phyloP scores from a whole-genome alignment of 2,797 vertebrate species.

The Pseudomugil tenellus region DNA sequence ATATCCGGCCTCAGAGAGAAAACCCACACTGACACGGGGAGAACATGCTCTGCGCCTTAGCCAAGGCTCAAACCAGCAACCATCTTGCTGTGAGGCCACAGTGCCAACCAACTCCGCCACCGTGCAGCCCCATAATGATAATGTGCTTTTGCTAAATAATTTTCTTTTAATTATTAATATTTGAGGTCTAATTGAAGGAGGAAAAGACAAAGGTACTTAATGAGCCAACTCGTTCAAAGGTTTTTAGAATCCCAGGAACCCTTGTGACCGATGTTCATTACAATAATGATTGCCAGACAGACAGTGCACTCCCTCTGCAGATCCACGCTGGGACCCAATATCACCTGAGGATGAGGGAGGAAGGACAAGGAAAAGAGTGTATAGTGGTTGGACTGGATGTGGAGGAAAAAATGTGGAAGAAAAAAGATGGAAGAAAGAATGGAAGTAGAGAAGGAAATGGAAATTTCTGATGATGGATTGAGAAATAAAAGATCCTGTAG shows the following conservation, averaged over 20 bases:
- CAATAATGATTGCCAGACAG: constrained; percentile 65
- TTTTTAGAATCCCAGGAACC: constrained; percentile 60
- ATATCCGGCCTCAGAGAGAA: too few species aligned
- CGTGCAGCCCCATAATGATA: too few species aligned
- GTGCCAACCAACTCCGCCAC: too few species aligned
- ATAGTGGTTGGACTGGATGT: neutral
- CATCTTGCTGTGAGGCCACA: too few species aligned
- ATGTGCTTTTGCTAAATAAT: neutral
- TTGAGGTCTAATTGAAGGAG: constrained; percentile 22
- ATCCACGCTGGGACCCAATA: constrained; percentile 43
- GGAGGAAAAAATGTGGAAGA: neutral
- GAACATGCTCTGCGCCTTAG: too few species aligned
- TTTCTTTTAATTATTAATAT: constrained; percentile 1
- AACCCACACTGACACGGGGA: too few species aligned
- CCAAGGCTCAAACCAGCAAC: too few species aligned
- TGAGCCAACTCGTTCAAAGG: constrained; percentile 42
- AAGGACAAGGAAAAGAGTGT: constrained; percentile 21
- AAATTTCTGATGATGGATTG: neutral
- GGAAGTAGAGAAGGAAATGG: neutral
- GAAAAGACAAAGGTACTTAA: constrained; percentile 8
- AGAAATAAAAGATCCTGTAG: neutral
- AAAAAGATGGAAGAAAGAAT: neutral
- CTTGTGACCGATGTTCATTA: constrained; percentile 70
- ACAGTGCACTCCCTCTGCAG: constrained; percentile 33
- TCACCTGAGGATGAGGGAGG: constrained; percentile 41